A percentile compares a stretch with the other conserved stretches of the same genome.
Evolutionary conservation across 2,797 vertebrate species (phyloP).

Genomic region (Triplophysa bombifrons): DNA sequence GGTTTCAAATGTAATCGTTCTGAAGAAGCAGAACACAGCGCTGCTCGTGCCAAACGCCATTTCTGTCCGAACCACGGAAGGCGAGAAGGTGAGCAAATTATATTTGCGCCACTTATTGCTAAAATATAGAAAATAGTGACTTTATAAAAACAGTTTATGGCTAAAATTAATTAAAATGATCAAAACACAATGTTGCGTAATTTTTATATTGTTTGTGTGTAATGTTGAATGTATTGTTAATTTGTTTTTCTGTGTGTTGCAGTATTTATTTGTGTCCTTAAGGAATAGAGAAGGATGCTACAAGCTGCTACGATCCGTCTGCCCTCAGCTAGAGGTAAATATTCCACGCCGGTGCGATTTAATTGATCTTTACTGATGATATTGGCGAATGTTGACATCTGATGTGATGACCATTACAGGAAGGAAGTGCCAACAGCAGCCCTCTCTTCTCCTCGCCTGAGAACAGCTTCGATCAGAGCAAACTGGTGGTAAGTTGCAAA

Average conservation of each 20-base stretch:
- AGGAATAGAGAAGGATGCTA: constrained; percentile 81
- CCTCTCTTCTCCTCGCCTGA: constrained; percentile 69
- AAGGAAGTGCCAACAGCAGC: constrained; percentile 72
- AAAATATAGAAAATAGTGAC: too few species aligned
- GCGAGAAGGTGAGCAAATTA: constrained; percentile 80
- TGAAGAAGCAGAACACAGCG: constrained; percentile 89
- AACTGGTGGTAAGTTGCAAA: constrained; percentile 73
- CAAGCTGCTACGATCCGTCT: constrained; percentile 81
- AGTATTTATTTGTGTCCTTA: constrained; percentile 85
- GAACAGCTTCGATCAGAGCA: constrained; percentile 70
- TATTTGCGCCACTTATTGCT: neutral
- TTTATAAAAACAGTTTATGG: neutral
- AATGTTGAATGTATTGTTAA: neutral
- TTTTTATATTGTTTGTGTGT: too few species aligned
- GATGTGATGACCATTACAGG: constrained; percentile 62
- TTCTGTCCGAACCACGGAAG: constrained; percentile 78
- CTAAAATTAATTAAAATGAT: neutral
- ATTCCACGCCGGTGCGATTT: neutral
- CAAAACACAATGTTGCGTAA: too few species aligned
- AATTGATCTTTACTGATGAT: neutral
- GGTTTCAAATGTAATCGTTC: constrained; percentile 68
- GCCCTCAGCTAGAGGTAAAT: constrained; percentile 79
- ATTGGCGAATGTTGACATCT: neutral
- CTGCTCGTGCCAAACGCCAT: constrained; percentile 87
- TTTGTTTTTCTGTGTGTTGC: constrained; percentile 29